Conservation (phyloP, 2,888 invertebrate genomes). For the Thalpophila matura region DNA sequence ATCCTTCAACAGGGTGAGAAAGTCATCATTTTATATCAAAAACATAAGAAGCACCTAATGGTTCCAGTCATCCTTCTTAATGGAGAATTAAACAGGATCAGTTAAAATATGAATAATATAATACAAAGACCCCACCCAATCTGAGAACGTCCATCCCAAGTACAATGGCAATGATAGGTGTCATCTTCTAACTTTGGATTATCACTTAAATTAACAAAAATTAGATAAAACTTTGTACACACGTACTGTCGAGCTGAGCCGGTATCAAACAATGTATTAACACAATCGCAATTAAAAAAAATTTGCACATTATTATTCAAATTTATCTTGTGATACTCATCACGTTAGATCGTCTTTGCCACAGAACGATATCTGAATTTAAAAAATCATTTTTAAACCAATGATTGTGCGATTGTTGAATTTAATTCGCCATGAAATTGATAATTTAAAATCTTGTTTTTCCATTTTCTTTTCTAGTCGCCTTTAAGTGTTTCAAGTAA, state of each 20-base stretch:
- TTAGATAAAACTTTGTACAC: conserved; percentile 28
- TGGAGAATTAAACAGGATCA: neutral
- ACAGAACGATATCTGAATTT: conserved; percentile 24
- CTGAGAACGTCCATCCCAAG: conserved; percentile 29
- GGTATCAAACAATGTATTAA: conserved; percentile 56
- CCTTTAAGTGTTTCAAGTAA: conserved; percentile 51
- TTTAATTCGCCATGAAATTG: conserved; percentile 81
- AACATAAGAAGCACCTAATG: neutral
- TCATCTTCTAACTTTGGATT: conserved; percentile 19
- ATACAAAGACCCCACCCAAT: conserved; percentile 8
- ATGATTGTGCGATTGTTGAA: conserved; percentile 51
- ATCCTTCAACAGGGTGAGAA: neutral
- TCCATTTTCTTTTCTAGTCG: conserved; percentile 35
- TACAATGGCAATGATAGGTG: conserved; percentile 17
- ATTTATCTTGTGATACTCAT: conserved; percentile 50
- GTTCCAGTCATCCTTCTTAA: neutral
- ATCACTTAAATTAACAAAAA: conserved; percentile 29
- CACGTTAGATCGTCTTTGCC: conserved; percentile 26
- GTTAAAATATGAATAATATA: neutral
- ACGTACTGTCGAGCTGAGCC: conserved; percentile 67
- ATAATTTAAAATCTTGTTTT: conserved; percentile 57
- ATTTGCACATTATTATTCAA: conserved; percentile 51
- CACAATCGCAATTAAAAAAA: conserved; percentile 51
- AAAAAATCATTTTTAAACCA: conserved; percentile 48
- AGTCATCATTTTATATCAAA: neutral